These are phyloP conservation scores for Drosophila kohkoa DNA, from an alignment of 1,140 invertebrate genomes.

Conservation along the genomic window DNA sequence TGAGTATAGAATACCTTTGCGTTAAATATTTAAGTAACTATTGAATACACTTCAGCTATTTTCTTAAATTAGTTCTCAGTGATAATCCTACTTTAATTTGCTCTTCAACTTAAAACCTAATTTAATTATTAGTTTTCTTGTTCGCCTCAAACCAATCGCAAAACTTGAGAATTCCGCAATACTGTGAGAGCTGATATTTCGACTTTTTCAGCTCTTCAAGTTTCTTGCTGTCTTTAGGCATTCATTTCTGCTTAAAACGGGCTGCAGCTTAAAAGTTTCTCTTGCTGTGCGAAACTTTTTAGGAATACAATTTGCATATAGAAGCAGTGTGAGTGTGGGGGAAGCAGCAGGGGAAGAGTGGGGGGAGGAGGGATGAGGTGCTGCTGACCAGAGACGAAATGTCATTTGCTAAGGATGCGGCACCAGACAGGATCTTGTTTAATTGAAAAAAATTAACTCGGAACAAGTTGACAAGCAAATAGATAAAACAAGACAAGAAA, in stretches of 20 bases:
- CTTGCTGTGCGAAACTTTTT: constrained; percentile 35
- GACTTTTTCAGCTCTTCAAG: constrained; percentile 41
- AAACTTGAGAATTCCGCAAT: constrained; percentile 38
- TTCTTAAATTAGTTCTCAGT: too few relatives aligned
- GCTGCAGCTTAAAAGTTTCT: constrained; percentile 55
- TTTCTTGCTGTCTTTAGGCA: constrained; percentile 14
- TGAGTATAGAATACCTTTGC: too few relatives aligned
- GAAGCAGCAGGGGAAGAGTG: not conserved
- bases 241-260: constrained; percentile 53
- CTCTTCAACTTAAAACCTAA: constrained; percentile 1
- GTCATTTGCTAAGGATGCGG: constrained; percentile 28
- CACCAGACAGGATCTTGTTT: constrained; percentile 53
- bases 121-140: constrained; percentile 62
- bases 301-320: constrained; percentile 43
- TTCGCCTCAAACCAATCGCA: constrained; percentile 14
- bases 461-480: constrained; percentile 51
- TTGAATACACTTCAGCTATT: too few relatives aligned
- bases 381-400: constrained; percentile 39
- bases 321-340: not conserved
- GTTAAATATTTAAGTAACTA: too few relatives aligned
- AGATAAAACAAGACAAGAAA: constrained; percentile 13
- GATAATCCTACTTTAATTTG: too few relatives aligned
- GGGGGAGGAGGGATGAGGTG: not conserved
- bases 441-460: constrained; percentile 78
- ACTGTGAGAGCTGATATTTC: constrained; percentile 18